Evolutionary conservation across 2,888 invertebrate species (phyloP).

Genomic region (Clistopyga incitator): DNA sequence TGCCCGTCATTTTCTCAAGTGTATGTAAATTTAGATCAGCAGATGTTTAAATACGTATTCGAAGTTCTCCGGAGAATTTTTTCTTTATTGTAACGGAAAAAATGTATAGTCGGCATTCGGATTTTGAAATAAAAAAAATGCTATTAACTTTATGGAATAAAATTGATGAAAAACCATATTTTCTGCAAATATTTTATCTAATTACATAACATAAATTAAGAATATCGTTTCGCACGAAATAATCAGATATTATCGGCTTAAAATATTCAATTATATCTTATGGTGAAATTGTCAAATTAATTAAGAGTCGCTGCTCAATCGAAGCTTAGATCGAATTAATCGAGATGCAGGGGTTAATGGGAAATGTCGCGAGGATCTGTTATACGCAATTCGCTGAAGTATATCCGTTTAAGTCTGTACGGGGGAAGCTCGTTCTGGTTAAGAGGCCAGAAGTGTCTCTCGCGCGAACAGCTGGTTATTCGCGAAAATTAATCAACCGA

Average conservation of each 20-base stretch:
- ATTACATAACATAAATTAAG: no score
- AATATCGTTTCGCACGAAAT: no score
- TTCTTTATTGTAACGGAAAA: not conserved
- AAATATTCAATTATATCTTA: no score
- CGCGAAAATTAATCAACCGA: conserved; percentile 76
- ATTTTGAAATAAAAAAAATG: no score
- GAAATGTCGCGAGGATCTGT: conserved; percentile 27
- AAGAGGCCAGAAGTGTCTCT: conserved; percentile 66
- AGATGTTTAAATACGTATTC: not conserved
- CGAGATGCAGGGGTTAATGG: conserved; percentile 14
- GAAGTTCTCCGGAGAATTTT: not conserved
- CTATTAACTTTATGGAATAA: no score
- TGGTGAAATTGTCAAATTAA: conserved; percentile 1
- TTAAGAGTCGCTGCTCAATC: conserved; percentile 11
- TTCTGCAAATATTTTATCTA: no score
- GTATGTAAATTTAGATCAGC: not conserved
- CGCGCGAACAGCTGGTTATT: conserved; percentile 77
- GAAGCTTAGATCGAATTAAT: conserved; percentile 52
- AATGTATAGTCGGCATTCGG: not conserved
- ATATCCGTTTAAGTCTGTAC: not conserved
- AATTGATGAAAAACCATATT: no score
- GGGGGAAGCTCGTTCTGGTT: conserved; percentile 10
- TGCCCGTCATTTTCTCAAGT: not conserved
- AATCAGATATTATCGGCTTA: no score
- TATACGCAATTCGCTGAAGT: conserved; percentile 41